Conservation (phyloP, 2,888 invertebrate species). For the Hirudinaria manillensis region DNA sequence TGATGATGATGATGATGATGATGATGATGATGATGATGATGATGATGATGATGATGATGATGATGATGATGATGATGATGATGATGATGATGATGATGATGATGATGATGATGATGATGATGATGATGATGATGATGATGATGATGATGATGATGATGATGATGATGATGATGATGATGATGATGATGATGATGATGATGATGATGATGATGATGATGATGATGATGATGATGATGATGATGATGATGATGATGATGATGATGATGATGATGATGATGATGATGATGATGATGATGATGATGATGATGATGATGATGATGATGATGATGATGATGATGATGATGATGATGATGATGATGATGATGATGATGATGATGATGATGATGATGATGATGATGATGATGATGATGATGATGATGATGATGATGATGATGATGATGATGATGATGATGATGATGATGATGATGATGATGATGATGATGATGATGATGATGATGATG, state of each 20-base stretch:
- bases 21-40: conserved; percentile 32
- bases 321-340: background rate
- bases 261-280: conserved; percentile 21
- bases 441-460: conserved; percentile 18
- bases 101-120: conserved; percentile 34
- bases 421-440: conserved; percentile 18
- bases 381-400: conserved; percentile 30
- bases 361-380: conserved; percentile 14
- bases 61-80: conserved; percentile 34
- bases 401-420: conserved; percentile 20
- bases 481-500: conserved; percentile 30
- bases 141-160: conserved; percentile 31
- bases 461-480: conserved; percentile 17
- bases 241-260: conserved; percentile 6
- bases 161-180: conserved; percentile 24
- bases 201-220: conserved; percentile 24
- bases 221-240: conserved; percentile 30
- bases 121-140: conserved; percentile 34
- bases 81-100: conserved; percentile 34
- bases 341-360: conserved; percentile 18
- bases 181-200: conserved; percentile 19
- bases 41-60: conserved; percentile 34
- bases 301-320: conserved; percentile 32
- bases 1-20: conserved; percentile 21
- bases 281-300: conserved; percentile 9